Percentiles rank a stretch among this genome's conserved stretches.
Evolutionary conservation across 2,797 vertebrate species (phyloP).

Genomic region (Novumbra hubbsi): DNA sequence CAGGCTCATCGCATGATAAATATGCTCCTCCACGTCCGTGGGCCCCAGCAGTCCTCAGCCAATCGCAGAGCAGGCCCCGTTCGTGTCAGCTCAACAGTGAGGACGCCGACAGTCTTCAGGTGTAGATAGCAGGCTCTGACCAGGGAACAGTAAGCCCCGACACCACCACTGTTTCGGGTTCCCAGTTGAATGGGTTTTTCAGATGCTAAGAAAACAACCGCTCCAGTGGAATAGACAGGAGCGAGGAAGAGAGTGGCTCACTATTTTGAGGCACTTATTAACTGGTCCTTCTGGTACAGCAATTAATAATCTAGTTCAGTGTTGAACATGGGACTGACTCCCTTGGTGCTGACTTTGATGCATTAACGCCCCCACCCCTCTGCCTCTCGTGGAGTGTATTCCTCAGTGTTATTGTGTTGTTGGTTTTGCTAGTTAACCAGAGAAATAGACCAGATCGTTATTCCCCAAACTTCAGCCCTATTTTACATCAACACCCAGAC

Average conservation of each 20-base stretch:
- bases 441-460: constrained; percentile 70
- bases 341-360: constrained; percentile 70
- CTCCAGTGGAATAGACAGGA: constrained; percentile 32
- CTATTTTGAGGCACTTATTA: constrained; percentile 73
- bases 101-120: constrained; percentile 1
- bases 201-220: constrained; percentile 1
- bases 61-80: constrained; percentile 33
- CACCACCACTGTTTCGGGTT: background rate
- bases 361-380: constrained; percentile 48
- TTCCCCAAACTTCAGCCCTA: constrained; percentile 71
- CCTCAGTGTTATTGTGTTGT: constrained; percentile 72
- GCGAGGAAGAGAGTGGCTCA: background rate
- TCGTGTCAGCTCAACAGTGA: constrained; percentile 6
- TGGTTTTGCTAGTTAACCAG: constrained; percentile 70
- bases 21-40: constrained; percentile 55
- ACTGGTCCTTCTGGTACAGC: constrained; percentile 74
- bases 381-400: constrained; percentile 62
- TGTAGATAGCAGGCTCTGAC: background rate
- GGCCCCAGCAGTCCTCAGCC: constrained; percentile 52
- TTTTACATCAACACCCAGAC: constrained; percentile 14
- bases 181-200: background rate
- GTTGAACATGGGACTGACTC: constrained; percentile 74
- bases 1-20: constrained; percentile 67
- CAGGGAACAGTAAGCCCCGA: background rate
- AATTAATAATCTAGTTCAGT: constrained; percentile 78